Evolutionary conservation across 2,113 vertebrate species (phyloP).

Genomic region (Lophotis ruficrista): DNA sequence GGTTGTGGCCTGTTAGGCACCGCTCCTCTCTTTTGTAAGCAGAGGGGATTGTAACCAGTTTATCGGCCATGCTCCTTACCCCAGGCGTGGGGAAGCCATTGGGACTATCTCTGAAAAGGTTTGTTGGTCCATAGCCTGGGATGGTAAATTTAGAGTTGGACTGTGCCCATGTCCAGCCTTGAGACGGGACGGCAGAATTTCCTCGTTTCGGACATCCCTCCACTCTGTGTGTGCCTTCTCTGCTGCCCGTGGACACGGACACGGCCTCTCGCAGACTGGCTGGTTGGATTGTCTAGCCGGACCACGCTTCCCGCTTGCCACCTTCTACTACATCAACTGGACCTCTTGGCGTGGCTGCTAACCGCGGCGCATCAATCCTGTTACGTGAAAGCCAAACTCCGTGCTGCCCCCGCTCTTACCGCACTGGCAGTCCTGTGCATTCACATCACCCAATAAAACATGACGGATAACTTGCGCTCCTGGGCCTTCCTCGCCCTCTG

Average conservation of each 20-base stretch:
- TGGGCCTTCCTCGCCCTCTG: not conserved
- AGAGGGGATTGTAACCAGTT: not conserved
- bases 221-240: not conserved
- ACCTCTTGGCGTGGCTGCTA: not conserved
- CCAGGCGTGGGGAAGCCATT: not conserved
- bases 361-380: not conserved
- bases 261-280: fast-evolving
- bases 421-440: fast-evolving
- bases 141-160: not conserved
- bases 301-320: not conserved
- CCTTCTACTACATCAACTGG: fast-evolving
- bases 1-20: not conserved
- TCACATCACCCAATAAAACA: not conserved
- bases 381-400: fast-evolving
- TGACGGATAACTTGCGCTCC: not conserved
- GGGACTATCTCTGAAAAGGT: not conserved
- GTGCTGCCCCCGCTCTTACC: fast-evolving
- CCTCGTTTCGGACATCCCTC: not conserved
- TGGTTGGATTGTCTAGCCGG: fast-evolving
- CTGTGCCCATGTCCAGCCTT: fast-evolving
- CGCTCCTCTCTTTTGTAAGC: not conserved
- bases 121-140: not conserved
- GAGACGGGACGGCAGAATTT: not conserved
- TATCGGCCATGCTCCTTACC: too few relatives aligned
- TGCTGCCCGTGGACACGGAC: fast-evolving